Percentiles rank a stretch among this genome's conserved stretches.
phyloP scores from a whole-genome alignment of 2,113 vertebrate genomes.

The Nansenia antarctica region DNA sequence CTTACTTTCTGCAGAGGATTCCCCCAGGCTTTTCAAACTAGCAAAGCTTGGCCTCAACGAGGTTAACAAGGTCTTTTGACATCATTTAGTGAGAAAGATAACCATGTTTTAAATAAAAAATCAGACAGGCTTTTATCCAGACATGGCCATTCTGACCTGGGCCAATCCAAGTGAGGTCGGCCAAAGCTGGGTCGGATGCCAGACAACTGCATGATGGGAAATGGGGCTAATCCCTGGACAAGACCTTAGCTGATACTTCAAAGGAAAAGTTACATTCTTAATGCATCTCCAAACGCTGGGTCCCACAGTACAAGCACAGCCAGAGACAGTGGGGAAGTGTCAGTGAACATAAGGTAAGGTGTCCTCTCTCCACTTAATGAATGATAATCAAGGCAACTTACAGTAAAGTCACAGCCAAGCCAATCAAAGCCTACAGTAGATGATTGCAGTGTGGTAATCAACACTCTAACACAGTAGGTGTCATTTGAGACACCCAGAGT shows the following conservation, averaged over 20 bases:
- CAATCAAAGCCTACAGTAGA: background rate
- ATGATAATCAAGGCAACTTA: background rate
- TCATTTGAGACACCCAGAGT: no score
- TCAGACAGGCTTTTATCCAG: conserved; percentile 26
- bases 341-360: conserved; percentile 2
- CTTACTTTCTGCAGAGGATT: no score
- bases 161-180: conserved; percentile 21
- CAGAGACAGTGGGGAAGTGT: background rate
- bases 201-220: conserved; percentile 1
- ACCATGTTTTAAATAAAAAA: background rate
- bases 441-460: background rate
- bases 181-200: conserved; percentile 6
- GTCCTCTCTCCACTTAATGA: background rate
- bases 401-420: background rate
- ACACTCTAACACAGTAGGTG: no score
- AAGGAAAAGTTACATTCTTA: conserved; percentile 11
- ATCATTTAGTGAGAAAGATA: background rate
- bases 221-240: conserved; percentile 23
- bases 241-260: conserved; percentile 7
- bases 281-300: background rate
- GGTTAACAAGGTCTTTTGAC: background rate
- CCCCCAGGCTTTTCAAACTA: no score
- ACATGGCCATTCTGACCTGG: conserved; percentile 14
- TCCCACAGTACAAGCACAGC: conserved; percentile 10
- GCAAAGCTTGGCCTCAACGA: no score